Evolutionary conservation across 2,888 invertebrate species (phyloP).

Genomic region (Oscheius sp.): DNA sequence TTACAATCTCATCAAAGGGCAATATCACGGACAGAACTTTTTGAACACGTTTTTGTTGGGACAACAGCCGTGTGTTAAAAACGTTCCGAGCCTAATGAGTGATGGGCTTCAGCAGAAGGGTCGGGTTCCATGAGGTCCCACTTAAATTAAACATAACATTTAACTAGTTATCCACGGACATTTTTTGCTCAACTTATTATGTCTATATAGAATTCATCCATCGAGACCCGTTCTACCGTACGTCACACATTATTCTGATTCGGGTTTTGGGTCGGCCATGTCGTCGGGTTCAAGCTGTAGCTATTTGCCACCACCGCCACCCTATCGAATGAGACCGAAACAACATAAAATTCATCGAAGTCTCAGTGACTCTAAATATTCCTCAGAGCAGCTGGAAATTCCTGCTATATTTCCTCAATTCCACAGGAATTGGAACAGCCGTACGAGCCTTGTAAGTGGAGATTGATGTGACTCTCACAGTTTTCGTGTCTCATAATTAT

Average conservation of each 20-base stretch:
- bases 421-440: constrained; percentile 24
- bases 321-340: constrained; percentile 56
- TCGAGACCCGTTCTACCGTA: constrained; percentile 64
- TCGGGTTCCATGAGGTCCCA: constrained; percentile 29
- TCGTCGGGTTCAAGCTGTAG: constrained; percentile 66
- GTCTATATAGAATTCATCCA: constrained; percentile 14
- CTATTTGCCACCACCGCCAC: constrained; percentile 71
- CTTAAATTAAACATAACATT: constrained; percentile 35
- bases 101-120: constrained; percentile 13
- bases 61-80: constrained; percentile 21
- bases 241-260: constrained; percentile 69
- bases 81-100: constrained; percentile 30
- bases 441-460: constrained; percentile 41
- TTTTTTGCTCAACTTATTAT: background rate
- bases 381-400: constrained; percentile 36
- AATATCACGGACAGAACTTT: constrained; percentile 3
- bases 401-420: constrained; percentile 37
- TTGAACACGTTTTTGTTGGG: constrained; percentile 20
- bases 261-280: constrained; percentile 70
- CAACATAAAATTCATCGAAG: constrained; percentile 67
- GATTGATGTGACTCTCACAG: constrained; percentile 8
- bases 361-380: constrained; percentile 67
- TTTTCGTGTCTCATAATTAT: background rate
- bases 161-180: constrained; percentile 22
- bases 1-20: background rate